Evolutionary conservation across 2,888 invertebrate genomes (phyloP), one percentile per base, ranked within the genome.

Genomic region (Andricus curvator): DNA sequence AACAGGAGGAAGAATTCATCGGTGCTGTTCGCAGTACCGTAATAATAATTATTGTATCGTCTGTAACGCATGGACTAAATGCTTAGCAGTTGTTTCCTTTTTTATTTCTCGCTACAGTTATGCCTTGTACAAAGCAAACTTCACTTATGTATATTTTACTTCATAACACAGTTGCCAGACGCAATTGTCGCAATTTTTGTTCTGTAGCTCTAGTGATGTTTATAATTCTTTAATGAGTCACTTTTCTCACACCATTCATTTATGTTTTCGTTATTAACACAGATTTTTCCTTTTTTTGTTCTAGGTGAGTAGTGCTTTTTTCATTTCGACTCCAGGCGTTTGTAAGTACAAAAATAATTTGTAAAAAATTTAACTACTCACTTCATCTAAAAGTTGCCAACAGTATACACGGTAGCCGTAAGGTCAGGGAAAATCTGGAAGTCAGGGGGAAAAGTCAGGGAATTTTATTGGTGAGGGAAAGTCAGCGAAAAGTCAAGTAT

Each of bases 11-110:
- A 78, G 68, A 67, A 82, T 78, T 82, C 82, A 78, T 82, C 65
- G 70, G 60, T 62, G 78, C 79, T 81, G 68, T 67, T 70, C 79
- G 33, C 67, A 79, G 80, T 80, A 82, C 84, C 82, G 82, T 81
- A 83, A 83, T 81, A 77, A 82, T 83, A 84, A 84, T 86, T 82
- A 84, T 86, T 82, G 83, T 80, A 83, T 83, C 81, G 83, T 84
- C 83, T 81, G 83, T 83, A 81, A 82, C 80, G 85, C 81, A 80
- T 78, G 82, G 80, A 83, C 80, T 48, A 84, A 84, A 84, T 78
- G 77, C 29, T 81, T 80, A 67, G 44, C 78, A 76, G 77, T 67
- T 77, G 78, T 76, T 70, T 79, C 41, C 78, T 56, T 81, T 81
- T 78, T 81, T 80, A 83, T 78, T 78, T 17, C 79, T 68, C 80